A percentile compares a stretch with the other conserved stretches of the same genome.
Conservation (phyloP, 2,113 vertebrate species). For the Lampris megalopsis region DNA sequence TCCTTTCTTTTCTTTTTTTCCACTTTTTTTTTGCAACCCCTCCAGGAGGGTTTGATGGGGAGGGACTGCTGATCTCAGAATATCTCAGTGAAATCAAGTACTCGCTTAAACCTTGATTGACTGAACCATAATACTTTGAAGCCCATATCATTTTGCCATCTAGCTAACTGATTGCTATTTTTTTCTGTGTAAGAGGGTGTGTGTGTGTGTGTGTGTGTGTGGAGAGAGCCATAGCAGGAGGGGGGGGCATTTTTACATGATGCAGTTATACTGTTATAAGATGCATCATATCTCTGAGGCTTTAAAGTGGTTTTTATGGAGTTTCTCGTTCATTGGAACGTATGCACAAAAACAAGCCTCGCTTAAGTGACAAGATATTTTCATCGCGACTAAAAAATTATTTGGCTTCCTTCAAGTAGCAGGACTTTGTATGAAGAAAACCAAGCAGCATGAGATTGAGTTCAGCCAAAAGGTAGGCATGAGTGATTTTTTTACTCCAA, state of each 20-base stretch:
- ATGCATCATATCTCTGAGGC: no score
- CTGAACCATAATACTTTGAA: slow-evolving; percentile 34
- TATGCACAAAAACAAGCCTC: background rate
- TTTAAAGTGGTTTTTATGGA: background rate
- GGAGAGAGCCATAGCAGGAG: no score
- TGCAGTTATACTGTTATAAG: no score
- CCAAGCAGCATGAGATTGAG: slow-evolving; percentile 5
- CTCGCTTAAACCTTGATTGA: slow-evolving; percentile 33
- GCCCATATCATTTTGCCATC: slow-evolving; percentile 24
- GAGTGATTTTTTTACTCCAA: background rate
- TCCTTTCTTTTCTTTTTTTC: background rate
- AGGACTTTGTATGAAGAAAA: background rate
- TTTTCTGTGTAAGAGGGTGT: slow-evolving; percentile 7
- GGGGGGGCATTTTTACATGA: no score
- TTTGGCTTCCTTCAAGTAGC: background rate
- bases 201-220: no score
- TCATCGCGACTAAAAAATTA: background rate
- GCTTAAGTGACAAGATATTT: background rate
- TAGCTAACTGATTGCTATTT: background rate
- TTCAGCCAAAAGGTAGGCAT: background rate
- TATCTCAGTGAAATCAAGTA: slow-evolving; percentile 41
- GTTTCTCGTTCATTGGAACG: background rate
- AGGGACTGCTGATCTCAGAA: slow-evolving; percentile 3
- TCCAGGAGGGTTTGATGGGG: slow-evolving; percentile 15
- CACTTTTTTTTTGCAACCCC: background rate